Evolutionary conservation across 1,140 invertebrate genomes (phyloP), one percentile per base, ranked within the genome.

Genomic region (Drosophila willistoni): DNA sequence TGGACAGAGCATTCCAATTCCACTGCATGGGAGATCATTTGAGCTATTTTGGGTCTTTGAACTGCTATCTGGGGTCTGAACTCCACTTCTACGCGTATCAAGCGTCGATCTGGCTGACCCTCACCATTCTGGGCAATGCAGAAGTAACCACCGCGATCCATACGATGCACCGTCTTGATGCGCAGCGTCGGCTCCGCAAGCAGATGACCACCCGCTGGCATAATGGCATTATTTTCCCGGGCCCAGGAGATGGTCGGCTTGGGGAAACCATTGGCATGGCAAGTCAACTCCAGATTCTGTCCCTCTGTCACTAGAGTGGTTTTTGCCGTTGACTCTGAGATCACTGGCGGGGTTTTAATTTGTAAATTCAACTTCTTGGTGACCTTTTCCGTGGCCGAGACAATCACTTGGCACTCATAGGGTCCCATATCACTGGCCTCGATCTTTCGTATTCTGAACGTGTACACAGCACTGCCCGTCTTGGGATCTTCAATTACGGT

Each of bases 61-160:
- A 96, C 95, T 13, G 94, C 94, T 9, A 97, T 96, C 9, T 96
- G 94, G 0, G 96, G 96, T 0, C 95, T 92, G 86, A 96, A 96
- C 93, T 97, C 96, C n/a, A 97, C 95, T 92, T 97, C 96, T 0
- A 97, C 94, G 14, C 95, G 95, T 75, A 97, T 95, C 82, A 96
- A 95, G 74, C 96, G 92, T 62, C 94, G 92, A 14, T 95, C 94
- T 17, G 95, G 96, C 75, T 94, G 94, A 2, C 97, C 96, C 33
- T 97, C 96, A 44, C 94, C 95, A 91, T 98, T 98, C 89, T 97
- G 95, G 39, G 97, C 97, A 12, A 97, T 95, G 89, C 97, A 98
- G 74, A 96, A 97, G 91, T 98, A 98, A 0, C 95, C 96, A 4
- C 97, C 97, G 59, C 96, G 93, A 90, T 98, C 96, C 87, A 96